Percentiles rank a stretch among this genome's conserved stretches.
Conservation (phyloP, 2,888 invertebrate species). For the Pterostichus niger region DNA sequence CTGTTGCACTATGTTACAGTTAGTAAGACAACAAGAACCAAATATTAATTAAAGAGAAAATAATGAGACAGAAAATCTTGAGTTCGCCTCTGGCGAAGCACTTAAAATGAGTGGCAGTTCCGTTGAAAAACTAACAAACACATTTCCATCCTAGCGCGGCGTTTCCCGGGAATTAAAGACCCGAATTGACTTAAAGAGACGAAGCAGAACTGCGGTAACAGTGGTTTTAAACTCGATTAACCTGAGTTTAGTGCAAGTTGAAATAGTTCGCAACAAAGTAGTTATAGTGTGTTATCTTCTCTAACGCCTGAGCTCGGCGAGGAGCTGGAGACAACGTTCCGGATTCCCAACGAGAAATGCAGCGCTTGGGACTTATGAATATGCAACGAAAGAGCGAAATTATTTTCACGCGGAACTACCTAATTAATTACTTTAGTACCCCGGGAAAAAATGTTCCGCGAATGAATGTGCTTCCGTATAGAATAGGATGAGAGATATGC, state of each 20-base stretch:
- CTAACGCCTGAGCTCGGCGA: neutral
- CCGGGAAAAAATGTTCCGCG: conserved; percentile 4
- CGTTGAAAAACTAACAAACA: too few species aligned
- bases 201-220: neutral
- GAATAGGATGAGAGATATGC: neutral
- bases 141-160: neutral
- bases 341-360: neutral
- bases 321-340: neutral
- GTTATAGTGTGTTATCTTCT: conserved; percentile 19
- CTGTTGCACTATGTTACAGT: too few species aligned
- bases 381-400: conserved; percentile 48
- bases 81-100: too few species aligned
- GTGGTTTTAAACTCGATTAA: conserved; percentile 26
- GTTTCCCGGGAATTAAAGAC: neutral
- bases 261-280: conserved; percentile 26
- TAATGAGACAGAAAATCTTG: too few species aligned
- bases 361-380: conserved; percentile 10
- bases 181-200: neutral
- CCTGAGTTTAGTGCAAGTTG: conserved; percentile 18
- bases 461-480: neutral
- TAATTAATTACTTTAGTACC: conserved; percentile 42
- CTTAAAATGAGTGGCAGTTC: conserved; percentile 9
- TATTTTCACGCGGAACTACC: conserved; percentile 35
- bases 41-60: too few species aligned
- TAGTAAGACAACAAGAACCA: too few species aligned